Evolutionary conservation across 2,888 invertebrate species (phyloP).

Genomic region (Phlogophora meticulosa): DNA sequence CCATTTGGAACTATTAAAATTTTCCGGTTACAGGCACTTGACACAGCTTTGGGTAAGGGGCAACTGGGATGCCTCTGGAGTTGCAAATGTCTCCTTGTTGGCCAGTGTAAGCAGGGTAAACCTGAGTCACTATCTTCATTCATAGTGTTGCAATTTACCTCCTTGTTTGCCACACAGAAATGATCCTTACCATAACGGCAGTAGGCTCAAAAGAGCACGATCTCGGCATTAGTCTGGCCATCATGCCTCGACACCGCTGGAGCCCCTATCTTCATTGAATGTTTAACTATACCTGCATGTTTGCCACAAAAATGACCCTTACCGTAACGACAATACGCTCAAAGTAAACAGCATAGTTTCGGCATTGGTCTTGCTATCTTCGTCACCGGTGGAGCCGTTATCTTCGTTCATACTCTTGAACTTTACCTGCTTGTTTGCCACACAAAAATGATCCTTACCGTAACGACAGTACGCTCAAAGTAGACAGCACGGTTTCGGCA

Average conservation of each 20-base stretch:
- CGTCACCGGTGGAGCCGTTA: slow-evolving; percentile 67
- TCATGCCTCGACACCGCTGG: slow-evolving; percentile 81
- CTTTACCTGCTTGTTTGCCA: slow-evolving; percentile 60
- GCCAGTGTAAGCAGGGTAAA: too few relatives aligned
- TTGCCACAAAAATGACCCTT: slow-evolving; percentile 12
- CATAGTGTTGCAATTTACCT: background rate
- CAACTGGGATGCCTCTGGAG: too few relatives aligned
- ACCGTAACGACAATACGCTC: slow-evolving; percentile 92
- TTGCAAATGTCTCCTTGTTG: too few relatives aligned
- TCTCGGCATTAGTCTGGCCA: slow-evolving; percentile 91
- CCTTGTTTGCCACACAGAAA: background rate
- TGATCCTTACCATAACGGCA: slow-evolving; percentile 88
- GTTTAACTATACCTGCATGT: too few relatives aligned
- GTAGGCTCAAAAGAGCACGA: slow-evolving; percentile 92
- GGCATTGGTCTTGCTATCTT: slow-evolving; percentile 91
- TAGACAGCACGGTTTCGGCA: slow-evolving; percentile 93
- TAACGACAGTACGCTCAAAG: slow-evolving; percentile 92
- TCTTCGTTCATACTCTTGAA: slow-evolving; percentile 86
- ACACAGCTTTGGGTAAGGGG: too few relatives aligned
- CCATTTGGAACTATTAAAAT: too few relatives aligned
- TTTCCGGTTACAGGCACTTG: too few relatives aligned
- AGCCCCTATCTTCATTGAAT: background rate
- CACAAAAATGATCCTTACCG: slow-evolving; percentile 70
- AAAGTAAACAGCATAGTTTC: slow-evolving; percentile 93
- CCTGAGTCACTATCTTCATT: too few relatives aligned